Conservation (phyloP, 2,113 vertebrate species). For the Gila orcuttii region DNA sequence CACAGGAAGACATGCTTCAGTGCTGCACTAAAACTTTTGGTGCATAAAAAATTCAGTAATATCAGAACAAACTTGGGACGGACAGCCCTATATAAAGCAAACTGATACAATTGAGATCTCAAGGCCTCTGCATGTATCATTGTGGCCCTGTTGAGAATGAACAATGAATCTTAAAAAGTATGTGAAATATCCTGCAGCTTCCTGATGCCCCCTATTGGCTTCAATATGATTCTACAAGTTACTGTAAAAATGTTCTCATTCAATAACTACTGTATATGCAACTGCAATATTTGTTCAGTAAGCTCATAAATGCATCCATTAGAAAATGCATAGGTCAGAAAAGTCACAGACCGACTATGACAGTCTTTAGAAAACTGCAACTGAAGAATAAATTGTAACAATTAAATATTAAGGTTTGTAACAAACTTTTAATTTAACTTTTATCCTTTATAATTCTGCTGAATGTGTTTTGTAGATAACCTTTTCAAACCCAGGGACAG, state of each 20-base stretch:
- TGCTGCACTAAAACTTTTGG: conserved; percentile 36
- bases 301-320: neutral
- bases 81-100: conserved; percentile 18
- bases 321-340: neutral
- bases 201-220: conserved; percentile 41
- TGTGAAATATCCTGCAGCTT: conserved; percentile 3
- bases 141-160: neutral
- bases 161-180: conserved; percentile 12
- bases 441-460: conserved; percentile 2
- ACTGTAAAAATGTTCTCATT: neutral
- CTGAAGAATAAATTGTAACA: neutral
- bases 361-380: neutral
- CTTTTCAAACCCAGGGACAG: conserved; percentile 94
- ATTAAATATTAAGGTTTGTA: conserved; percentile 15
- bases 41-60: conserved; percentile 20
- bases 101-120: neutral
- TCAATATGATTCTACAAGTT: neutral
- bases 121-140: neutral
- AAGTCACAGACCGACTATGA: neutral
- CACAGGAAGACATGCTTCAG: conserved; percentile 20
- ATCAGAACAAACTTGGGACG: neutral
- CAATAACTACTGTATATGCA: neutral
- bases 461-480: conserved; percentile 83
- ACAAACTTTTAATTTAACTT: neutral
- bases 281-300: neutral